These are phyloP conservation scores for Doryteuthis pealeii DNA, from an alignment of 1,140 invertebrate genomes.

Conservation along the genomic window DNA sequence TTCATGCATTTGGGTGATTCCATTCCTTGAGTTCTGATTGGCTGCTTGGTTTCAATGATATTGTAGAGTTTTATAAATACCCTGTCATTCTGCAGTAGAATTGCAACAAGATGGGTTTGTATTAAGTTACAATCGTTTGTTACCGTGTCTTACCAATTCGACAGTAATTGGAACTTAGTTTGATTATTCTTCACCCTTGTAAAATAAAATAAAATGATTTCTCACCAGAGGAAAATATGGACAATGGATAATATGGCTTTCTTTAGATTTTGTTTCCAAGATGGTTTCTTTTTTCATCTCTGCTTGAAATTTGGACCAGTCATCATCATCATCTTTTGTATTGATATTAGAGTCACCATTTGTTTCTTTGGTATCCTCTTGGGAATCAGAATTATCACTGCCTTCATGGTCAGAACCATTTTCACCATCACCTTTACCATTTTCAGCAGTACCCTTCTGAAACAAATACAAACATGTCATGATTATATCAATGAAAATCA, in stretches of 20 bases:
- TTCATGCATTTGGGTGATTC: no score
- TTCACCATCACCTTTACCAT: slow-evolving; percentile 22
- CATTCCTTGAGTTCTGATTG: no score
- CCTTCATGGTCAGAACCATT: slow-evolving; percentile 47
- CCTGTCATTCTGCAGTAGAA: no score
- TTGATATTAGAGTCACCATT: slow-evolving; percentile 18
- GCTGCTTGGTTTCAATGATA: no score
- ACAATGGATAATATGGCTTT: slow-evolving; percentile 94
- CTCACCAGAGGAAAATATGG: slow-evolving; percentile 86
- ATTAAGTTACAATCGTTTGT: no score
- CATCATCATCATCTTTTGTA: slow-evolving; percentile 62
- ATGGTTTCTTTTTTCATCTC: slow-evolving; percentile 75
- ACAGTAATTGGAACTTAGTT: no score
- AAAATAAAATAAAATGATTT: no score
- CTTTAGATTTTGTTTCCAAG: slow-evolving; percentile 89
- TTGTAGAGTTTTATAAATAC: no score
- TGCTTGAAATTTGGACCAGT: slow-evolving; percentile 66
- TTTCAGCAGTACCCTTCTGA: slow-evolving; percentile 5
- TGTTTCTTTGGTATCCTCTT: slow-evolving; percentile 51
- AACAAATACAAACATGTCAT: not conserved
- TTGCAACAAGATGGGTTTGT: no score
- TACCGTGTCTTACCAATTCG: no score
- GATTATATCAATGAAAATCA: not conserved
- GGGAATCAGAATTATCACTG: slow-evolving; percentile 59
- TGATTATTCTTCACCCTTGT: no score